phyloP scores from a whole-genome alignment of 2,888 invertebrate genomes.

The Spicauda simplicius region DNA sequence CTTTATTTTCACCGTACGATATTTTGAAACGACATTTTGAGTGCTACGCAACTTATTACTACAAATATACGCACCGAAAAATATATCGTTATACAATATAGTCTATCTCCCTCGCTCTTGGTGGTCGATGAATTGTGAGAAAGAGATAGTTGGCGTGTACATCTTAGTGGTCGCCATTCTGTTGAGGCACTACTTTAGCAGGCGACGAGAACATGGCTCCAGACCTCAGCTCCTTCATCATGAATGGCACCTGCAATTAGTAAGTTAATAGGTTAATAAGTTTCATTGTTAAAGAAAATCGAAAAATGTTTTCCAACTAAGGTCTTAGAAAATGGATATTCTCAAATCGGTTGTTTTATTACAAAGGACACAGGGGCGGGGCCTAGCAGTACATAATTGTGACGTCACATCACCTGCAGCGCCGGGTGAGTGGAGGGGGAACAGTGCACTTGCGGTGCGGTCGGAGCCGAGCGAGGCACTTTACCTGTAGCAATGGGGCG shows the following conservation, averaged over 20 bases:
- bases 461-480: no score
- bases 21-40: neutral
- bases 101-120: constrained; percentile 16
- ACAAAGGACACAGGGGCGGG: no score
- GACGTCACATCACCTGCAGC: no score
- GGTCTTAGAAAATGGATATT: no score
- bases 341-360: no score
- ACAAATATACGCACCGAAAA: constrained; percentile 30
- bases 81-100: constrained; percentile 15
- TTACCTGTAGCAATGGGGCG: no score
- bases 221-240: constrained; percentile 68
- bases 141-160: constrained; percentile 19
- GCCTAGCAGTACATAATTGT: no score
- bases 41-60: constrained; percentile 22
- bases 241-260: constrained; percentile 52
- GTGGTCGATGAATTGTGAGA: neutral
- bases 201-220: constrained; percentile 70
- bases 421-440: no score
- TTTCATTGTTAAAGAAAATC: no score
- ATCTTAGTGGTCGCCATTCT: constrained; percentile 65
- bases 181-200: constrained; percentile 62
- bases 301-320: no score
- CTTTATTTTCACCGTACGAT: neutral
- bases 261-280: no score
- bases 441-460: no score